These are phyloP conservation scores for Patiria miniata DNA, from an alignment of 35 echinoderm and acorn worm species.

Conservation along the genomic window DNA sequence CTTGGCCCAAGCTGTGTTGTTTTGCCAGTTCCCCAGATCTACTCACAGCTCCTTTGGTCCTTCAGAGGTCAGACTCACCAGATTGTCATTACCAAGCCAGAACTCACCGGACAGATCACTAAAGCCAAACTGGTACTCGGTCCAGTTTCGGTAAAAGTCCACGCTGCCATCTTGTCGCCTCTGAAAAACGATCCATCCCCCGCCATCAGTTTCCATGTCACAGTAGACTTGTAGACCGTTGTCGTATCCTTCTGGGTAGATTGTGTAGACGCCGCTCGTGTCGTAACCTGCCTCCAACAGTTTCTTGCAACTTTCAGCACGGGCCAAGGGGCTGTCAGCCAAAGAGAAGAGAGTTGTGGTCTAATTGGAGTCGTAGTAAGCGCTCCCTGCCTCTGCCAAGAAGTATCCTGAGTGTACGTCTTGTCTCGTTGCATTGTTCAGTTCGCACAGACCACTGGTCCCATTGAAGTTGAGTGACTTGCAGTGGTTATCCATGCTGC, in stretches of 20 bases:
- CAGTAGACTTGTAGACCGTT: conserved; percentile 17
- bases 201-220: conserved; percentile 47
- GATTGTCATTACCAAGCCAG: conserved; percentile 47
- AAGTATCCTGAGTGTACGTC: neutral
- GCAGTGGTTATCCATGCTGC: conserved; percentile 1
- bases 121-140: conserved; percentile 31
- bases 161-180: conserved; percentile 35
- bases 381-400: neutral
- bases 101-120: conserved; percentile 39
- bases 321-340: too few species aligned
- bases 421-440: neutral
- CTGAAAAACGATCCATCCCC: conserved; percentile 50
- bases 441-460: neutral
- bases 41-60: conserved; percentile 66
- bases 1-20: conserved; percentile 43
- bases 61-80: conserved; percentile 7
- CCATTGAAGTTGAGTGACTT: neutral
- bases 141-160: conserved; percentile 46
- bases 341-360: neutral
- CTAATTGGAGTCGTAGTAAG: neutral
- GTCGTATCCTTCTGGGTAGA: neutral
- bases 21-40: conserved; percentile 56
- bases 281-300: neutral
- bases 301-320: neutral
- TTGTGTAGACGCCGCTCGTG: conserved; percentile 28